Evolutionary conservation across 2,797 vertebrate genomes (phyloP), one percentile per base, ranked within the genome.

Genomic region (Argya squamiceps): DNA sequence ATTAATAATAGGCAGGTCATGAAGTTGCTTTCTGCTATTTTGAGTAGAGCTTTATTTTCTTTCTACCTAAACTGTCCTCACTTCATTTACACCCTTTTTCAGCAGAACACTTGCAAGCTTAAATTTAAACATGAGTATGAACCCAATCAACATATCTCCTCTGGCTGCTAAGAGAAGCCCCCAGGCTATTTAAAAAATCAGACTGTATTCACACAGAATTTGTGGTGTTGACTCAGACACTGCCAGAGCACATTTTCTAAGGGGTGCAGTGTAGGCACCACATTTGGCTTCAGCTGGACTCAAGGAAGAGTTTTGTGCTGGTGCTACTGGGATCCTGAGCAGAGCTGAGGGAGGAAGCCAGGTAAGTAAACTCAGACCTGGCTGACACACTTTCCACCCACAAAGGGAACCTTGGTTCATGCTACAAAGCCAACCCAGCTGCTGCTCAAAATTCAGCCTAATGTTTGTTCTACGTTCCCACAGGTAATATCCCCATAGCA

Each of bases 81-180:
- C 36, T 94, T 47, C 78, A 32, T 69, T 89, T 84, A 79, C 3
- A 0, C 43, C 26, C 58, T 32, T 69, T 44, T 75, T 73, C 46
- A 84, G 43, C 62, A 65, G 39, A 86, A 70, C 58, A 29, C 41
- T 84, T 76, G 36, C 70, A 76, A 90, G 46, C 23, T 82, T 90
- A 81, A 87, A 95, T 94, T 96, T 92, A 92, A 94, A 78, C 30
- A 65, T 4, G 63, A 86, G 80, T 76, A 81, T 65, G 91, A 92
- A 71, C 70, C 85, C 83, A 85, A 59, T 47, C 13, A 26, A 86
- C 84, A 34, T 77, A 71, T 67, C 59, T 79, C 52, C 56, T 90
- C 88, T 59, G 77, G 78, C 96, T 92, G 74, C 77, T 88, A 79
- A 94, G 34, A 92, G 93, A 87, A 95, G 76, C 88, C 93, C 92